Conservation (phyloP, 2,888 invertebrate genomes). For the Deladenus siricidicola region DNA sequence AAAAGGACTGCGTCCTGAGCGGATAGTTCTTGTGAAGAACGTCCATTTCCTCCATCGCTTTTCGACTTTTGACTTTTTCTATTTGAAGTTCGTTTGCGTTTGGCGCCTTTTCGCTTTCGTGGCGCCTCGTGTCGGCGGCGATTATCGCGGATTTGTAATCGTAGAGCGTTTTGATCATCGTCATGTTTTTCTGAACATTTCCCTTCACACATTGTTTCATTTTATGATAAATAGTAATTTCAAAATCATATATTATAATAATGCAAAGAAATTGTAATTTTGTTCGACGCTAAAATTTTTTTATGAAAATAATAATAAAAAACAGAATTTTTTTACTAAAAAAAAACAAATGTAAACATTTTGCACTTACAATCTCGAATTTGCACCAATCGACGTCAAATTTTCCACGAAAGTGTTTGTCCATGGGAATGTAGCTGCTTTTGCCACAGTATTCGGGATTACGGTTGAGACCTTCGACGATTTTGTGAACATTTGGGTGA, state of each 20-base stretch:
- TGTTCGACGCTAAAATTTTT: not conserved
- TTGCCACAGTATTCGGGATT: conserved; percentile 30
- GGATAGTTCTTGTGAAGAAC: not conserved
- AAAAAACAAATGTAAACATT: no score
- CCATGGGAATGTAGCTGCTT: conserved; percentile 32
- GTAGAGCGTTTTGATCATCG: conserved; percentile 17
- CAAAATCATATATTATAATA: no score
- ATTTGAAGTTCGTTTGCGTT: not conserved
- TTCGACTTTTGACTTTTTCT: conserved; percentile 8
- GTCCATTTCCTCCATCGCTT: conserved; percentile 5
- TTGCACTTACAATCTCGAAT: conserved; percentile 33
- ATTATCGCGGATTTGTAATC: not conserved
- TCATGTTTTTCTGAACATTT: conserved; percentile 23
- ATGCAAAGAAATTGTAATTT: not conserved
- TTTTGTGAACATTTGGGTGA: conserved; percentile 30
- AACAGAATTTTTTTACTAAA: no score
- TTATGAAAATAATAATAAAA: no score
- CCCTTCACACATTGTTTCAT: not conserved
- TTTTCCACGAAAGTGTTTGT: conserved; percentile 37
- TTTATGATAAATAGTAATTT: conserved; percentile 1
- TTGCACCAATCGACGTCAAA: conserved; percentile 50
- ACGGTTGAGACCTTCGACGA: conserved; percentile 22
- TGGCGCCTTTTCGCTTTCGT: not conserved
- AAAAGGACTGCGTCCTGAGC: not conserved
- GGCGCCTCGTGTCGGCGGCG: not conserved